These are phyloP conservation scores for Lamellibrachia luymesi DNA, from an alignment of 1,140 invertebrate species.

Conservation along the genomic window DNA sequence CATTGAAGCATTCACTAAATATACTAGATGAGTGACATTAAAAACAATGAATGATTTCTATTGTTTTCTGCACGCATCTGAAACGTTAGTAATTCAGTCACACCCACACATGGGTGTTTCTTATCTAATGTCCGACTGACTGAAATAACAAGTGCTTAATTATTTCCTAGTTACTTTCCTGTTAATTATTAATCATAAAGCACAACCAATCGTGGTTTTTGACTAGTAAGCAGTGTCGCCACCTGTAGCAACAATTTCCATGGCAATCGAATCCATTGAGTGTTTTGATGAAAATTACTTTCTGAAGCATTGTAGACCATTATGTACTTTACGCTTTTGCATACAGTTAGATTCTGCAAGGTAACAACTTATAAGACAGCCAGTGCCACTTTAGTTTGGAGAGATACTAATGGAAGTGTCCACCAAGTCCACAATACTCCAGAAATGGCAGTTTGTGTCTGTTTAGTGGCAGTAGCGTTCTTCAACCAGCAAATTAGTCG, in stretches of 20 bases:
- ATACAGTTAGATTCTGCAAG: too few species aligned
- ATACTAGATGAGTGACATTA: neutral
- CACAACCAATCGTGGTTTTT: neutral
- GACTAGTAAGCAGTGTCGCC: too few species aligned
- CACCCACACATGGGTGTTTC: neutral
- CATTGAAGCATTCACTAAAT: neutral
- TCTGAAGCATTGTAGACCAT: too few species aligned
- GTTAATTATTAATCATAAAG: neutral
- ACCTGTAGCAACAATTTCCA: too few species aligned
- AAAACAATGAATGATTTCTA: neutral
- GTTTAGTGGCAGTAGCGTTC: neutral
- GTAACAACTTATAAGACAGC: too few species aligned
- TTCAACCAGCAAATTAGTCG: neutral
- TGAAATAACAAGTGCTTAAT: neutral
- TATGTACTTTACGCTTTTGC: too few species aligned
- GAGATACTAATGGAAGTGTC: too few species aligned
- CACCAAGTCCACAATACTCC: too few species aligned
- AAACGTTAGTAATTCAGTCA: neutral
- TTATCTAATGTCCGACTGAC: neutral
- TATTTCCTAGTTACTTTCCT: neutral
- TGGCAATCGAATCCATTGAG: too few species aligned
- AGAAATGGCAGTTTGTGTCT: neutral
- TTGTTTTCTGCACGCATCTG: neutral
- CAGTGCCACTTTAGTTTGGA: too few species aligned
- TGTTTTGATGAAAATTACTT: too few species aligned